Evolutionary conservation across 2,797 vertebrate genomes (phyloP).

Genomic region (Thripadectes ignobilis): DNA sequence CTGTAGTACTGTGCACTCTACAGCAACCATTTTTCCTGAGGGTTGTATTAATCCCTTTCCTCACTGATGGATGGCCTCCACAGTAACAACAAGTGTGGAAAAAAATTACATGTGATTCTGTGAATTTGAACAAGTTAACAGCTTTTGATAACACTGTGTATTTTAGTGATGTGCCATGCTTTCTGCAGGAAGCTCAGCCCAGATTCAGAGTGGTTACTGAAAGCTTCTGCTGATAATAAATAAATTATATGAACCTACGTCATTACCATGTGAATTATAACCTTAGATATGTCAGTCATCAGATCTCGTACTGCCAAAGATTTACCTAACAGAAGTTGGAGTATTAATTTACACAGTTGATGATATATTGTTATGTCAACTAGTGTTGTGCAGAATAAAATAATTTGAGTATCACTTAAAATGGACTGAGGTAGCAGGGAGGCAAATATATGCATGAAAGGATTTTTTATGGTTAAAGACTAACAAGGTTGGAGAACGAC

Average conservation of each 20-base stretch:
- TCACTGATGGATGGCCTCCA: not conserved
- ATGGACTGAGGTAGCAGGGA: not conserved
- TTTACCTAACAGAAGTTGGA: not conserved
- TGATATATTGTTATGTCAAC: not conserved
- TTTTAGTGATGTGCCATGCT: not conserved
- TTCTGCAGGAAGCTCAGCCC: not conserved
- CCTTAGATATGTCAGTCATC: not conserved
- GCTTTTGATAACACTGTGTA: not conserved
- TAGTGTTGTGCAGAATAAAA: not conserved
- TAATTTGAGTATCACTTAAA: slow-evolving; percentile 16
- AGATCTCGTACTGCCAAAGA: not conserved
- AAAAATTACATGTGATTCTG: not conserved
- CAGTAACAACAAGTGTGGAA: not conserved
- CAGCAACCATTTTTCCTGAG: not conserved
- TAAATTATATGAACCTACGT: not conserved
- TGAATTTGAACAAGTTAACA: not conserved
- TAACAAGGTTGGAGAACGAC: not conserved
- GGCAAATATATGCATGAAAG: not conserved
- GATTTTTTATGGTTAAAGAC: slow-evolving; percentile 20
- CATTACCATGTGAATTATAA: not conserved
- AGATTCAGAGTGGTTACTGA: not conserved
- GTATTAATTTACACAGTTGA: not conserved
- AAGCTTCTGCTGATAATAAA: not conserved
- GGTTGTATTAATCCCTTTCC: not conserved
- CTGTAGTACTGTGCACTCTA: not conserved